Evolutionary conservation across 2,797 vertebrate genomes (phyloP), one percentile per base, ranked within the genome.

Genomic region (Gobionotothen gibberifrons): DNA sequence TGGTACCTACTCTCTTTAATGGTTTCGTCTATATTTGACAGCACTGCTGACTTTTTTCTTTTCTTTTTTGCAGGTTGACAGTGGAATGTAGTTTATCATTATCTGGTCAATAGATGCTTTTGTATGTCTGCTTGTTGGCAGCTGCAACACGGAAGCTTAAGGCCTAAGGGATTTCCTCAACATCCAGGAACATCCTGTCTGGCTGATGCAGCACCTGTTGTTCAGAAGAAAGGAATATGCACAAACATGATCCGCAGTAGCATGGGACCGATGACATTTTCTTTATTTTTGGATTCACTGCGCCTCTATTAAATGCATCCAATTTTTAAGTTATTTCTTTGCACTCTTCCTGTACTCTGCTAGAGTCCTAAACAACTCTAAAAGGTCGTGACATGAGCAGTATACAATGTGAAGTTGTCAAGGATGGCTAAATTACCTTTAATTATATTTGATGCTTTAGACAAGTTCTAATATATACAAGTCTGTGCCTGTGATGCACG

Each of bases 131-230:
- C 79, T 80, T 86, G 83, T 83, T 82, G 85, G 80, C 80, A 89
- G 79, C 76, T 78, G 85, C 77, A 66, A 13, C 49, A 62, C 77
- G 17, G 74, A 87, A 87, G 66, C 79, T 78, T 3, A 51, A 69
- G 76, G 70, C 88, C 85, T 63, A 1, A 76, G 86, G 85, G 85
- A 91, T 79, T 85, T 74, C 63, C 61, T 17, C 32, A 71, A 78
- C 82, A 82, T 84, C 69, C 69, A 78, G 76, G 70, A 85, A 83
- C 85, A 89, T 88, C 82, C 79, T 76, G 83, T 79, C 84, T 76
- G 69, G 71, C 81, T 81, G 78, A 68, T 69, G 76, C 82, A 73
- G 83, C 87, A 86, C 89, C 82, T 84, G 89, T 85, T 88, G 85
- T 87, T 78, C 17, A 73, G 68, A 78, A 63, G 66, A 67, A 73